Evolutionary conservation across 1,140 invertebrate genomes (phyloP), one percentile per base, ranked within the genome.

Genomic region (Chelonus insularis): DNA sequence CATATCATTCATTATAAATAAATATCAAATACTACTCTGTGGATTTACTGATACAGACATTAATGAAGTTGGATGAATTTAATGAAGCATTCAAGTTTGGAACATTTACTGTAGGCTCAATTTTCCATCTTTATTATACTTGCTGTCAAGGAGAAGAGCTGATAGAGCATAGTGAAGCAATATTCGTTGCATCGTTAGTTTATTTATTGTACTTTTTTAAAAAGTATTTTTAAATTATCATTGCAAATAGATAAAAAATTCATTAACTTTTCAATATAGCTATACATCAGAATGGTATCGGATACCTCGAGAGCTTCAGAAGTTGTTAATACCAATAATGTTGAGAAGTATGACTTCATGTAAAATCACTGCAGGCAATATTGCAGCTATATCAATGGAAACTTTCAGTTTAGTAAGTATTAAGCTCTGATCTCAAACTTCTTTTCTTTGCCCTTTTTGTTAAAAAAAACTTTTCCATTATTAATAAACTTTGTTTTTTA

Each of bases 381-480:
- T 68, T 4, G 64, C 47, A 32, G 9, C 57, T 12, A 5, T 68
- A 9, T 51, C 51, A n/a, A 48, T 68, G 36, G 57, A 36, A 5
- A 68, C 16, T 41, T 68, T 66, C 36, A 57, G 56, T n/a, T 14
- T 41, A 57, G 66, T 70, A 64, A 64, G 59, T 50, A n/a, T n/a
- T n/a, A n/a, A n/a, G n/a, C n/a, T n/a, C n/a, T n/a, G n/a, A n/a
- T n/a, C n/a, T n/a, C n/a, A n/a, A n/a, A n/a, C n/a, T n/a, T n/a
- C n/a, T n/a, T n/a, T n/a, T n/a, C n/a, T n/a, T n/a, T n/a, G n/a
- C n/a, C n/a, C n/a, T n/a, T n/a, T n/a, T n/a, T n/a, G n/a, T n/a
- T n/a, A n/a, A n/a, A n/a, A n/a, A 3, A 21, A 21, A 29, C 1
- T 4, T 23, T 14, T 18, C 4, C 14, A 54, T 18, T 45, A 20